Evolutionary conservation across 2,113 vertebrate species (phyloP).

Genomic region (Halcyon senegalensis): DNA sequence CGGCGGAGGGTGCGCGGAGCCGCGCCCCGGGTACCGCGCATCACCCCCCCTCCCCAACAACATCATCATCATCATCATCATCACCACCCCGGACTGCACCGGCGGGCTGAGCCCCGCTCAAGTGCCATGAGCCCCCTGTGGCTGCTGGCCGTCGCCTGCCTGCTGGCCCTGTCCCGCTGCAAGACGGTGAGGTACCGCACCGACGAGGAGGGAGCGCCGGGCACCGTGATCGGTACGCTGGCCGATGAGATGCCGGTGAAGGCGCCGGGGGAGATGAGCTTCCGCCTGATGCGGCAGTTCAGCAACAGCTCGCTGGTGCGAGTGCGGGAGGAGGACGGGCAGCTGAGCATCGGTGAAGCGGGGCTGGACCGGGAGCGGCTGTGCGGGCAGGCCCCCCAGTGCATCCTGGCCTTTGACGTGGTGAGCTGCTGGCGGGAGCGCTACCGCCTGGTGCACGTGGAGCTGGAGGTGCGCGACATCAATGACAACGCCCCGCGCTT

Average conservation of each 20-base stretch:
- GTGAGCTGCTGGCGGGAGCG: constrained; percentile 91
- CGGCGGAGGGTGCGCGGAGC: rapidly evolving
- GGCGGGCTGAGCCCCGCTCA: neutral
- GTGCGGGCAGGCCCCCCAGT: constrained; percentile 86
- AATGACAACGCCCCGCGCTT: constrained; percentile 95
- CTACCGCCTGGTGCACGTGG: constrained; percentile 92
- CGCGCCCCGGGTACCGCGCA: rapidly evolving
- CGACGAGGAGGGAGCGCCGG: constrained; percentile 88
- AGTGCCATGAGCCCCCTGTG: constrained; percentile 61
- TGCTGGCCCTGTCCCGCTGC: constrained; percentile 68
- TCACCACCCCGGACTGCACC: neutral
- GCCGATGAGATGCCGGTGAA: constrained; percentile 91
- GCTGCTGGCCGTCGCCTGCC: constrained; percentile 73
- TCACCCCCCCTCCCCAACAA: neutral
- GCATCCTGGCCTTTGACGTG: constrained; percentile 92
- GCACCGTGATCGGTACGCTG: constrained; percentile 91
- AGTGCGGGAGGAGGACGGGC: constrained; percentile 91
- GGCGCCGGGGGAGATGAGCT: constrained; percentile 84
- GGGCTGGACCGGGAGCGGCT: constrained; percentile 91
- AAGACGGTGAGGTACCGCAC: constrained; percentile 92
- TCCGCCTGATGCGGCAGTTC: constrained; percentile 94
- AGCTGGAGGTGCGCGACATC: constrained; percentile 92
- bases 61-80: neutral
- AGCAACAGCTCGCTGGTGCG: constrained; percentile 89
- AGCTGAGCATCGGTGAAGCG: constrained; percentile 86